phyloP scores from a whole-genome alignment of 2,113 vertebrate species.

The Stigmatopora argus region DNA sequence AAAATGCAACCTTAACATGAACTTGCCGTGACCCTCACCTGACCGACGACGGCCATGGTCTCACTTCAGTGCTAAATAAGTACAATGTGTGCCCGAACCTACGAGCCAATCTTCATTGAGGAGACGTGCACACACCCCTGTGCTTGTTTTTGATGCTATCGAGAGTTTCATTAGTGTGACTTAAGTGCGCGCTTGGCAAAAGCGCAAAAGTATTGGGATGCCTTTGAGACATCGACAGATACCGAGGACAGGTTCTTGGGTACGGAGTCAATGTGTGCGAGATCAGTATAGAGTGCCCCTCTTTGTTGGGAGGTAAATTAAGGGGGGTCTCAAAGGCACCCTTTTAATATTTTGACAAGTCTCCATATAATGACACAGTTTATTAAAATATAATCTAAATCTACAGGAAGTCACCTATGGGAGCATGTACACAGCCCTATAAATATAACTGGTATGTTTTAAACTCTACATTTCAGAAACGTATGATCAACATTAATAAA shows the following conservation, averaged over 20 bases:
- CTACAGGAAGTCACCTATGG: too few species aligned
- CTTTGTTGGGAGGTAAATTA: too few species aligned
- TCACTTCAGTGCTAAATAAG: conserved; percentile 55
- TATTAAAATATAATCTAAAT: too few species aligned
- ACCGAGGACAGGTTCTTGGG: not conserved
- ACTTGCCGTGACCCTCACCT: conserved; percentile 61
- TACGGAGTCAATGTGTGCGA: not conserved
- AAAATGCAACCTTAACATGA: conserved; percentile 70
- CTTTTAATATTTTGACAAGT: too few species aligned
- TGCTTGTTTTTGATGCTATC: conserved; percentile 70
- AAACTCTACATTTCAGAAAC: too few species aligned
- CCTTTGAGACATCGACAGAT: not conserved
- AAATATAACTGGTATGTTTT: too few species aligned
- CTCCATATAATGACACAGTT: too few species aligned
- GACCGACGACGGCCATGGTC: conserved; percentile 38
- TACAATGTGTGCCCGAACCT: conserved; percentile 58
- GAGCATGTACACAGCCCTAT: too few species aligned
- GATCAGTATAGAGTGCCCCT: too few species aligned
- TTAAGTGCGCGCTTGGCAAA: conserved; percentile 43
- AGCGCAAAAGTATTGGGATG: not conserved
- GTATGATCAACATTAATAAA: too few species aligned
- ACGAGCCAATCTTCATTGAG: conserved; percentile 62
- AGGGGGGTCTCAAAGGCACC: too few species aligned
- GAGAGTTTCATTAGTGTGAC: conserved; percentile 58
- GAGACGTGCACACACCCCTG: conserved; percentile 51